These are phyloP conservation scores for Sebastes reedi DNA, from an alignment of 2,797 vertebrate species.

Conservation along the genomic window DNA sequence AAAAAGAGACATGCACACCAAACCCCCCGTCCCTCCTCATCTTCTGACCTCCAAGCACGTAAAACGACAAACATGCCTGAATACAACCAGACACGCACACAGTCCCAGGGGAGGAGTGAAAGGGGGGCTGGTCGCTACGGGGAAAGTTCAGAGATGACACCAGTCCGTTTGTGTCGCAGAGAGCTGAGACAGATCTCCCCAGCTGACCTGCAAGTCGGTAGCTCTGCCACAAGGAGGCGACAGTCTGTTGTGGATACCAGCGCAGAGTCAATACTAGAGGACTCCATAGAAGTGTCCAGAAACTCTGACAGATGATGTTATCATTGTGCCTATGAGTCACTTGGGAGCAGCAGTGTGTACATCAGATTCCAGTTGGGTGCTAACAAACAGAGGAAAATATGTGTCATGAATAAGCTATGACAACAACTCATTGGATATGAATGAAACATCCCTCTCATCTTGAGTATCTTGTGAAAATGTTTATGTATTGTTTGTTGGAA, in stretches of 20 bases:
- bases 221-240: conserved; percentile 59
- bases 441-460: background rate
- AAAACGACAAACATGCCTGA: conserved; percentile 3
- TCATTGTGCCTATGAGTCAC: background rate
- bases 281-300: conserved; percentile 83
- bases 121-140: conserved; percentile 5
- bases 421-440: background rate
- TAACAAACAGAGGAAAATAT: background rate
- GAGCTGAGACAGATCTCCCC: conserved; percentile 83
- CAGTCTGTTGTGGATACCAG: conserved; percentile 68
- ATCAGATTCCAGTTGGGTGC: background rate
- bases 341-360: background rate
- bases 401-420: background rate
- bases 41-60: conserved; percentile 15
- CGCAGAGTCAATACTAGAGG: conserved; percentile 74
- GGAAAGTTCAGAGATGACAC: conserved; percentile 64
- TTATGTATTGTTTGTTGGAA: background rate
- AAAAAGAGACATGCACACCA: conserved; percentile 13
- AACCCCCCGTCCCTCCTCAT: conserved; percentile 2
- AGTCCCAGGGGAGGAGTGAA: background rate
- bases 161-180: conserved; percentile 81
- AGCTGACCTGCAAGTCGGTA: conserved; percentile 63
- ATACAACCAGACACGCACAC: conserved; percentile 1
- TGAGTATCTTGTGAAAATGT: background rate
- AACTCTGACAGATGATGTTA: conserved; percentile 59